phyloP scores from a whole-genome alignment of 2,113 vertebrate species.

The western clawed frog (Xenopus tropicalis) region DNA sequence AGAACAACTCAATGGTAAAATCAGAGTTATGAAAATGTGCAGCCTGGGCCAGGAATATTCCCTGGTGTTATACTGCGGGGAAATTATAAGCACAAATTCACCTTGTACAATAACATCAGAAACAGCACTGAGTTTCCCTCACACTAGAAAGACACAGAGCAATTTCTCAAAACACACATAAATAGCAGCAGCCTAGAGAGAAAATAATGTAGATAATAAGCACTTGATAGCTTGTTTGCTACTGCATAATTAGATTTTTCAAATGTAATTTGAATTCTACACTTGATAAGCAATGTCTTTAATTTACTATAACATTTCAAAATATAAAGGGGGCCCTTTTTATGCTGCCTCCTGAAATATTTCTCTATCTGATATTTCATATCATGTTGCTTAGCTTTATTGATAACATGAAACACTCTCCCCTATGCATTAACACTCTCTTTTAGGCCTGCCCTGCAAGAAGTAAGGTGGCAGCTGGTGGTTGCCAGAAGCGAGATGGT shows the following conservation, averaged over 20 bases:
- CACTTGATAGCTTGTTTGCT: not conserved
- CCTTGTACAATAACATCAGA: slow-evolving; percentile 7
- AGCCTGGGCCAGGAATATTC: slow-evolving; percentile 12
- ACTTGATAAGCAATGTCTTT: too few species aligned
- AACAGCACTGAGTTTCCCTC: not conserved
- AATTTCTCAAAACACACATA: not conserved
- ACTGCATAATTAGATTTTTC: not conserved
- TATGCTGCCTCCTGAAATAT: too few species aligned
- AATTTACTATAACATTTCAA: too few species aligned
- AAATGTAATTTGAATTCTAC: too few species aligned
- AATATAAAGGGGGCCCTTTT: too few species aligned
- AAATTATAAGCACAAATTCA: slow-evolving; percentile 17
- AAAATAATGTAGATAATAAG: not conserved
- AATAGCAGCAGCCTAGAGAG: not conserved
- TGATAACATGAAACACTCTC: too few species aligned
- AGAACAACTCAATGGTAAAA: not conserved
- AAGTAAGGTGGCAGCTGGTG: too few species aligned
- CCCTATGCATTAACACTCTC: too few species aligned
- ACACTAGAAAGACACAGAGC: not conserved
- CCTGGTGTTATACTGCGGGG: slow-evolving; percentile 8
- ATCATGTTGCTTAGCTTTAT: too few species aligned
- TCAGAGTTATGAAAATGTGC: slow-evolving; percentile 14
- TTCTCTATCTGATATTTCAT: too few species aligned
- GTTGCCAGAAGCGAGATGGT: too few species aligned
- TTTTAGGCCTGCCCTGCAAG: too few species aligned